phyloP scores from a whole-genome alignment of 2,888 invertebrate species.

The Dicranocentrus wangi region DNA sequence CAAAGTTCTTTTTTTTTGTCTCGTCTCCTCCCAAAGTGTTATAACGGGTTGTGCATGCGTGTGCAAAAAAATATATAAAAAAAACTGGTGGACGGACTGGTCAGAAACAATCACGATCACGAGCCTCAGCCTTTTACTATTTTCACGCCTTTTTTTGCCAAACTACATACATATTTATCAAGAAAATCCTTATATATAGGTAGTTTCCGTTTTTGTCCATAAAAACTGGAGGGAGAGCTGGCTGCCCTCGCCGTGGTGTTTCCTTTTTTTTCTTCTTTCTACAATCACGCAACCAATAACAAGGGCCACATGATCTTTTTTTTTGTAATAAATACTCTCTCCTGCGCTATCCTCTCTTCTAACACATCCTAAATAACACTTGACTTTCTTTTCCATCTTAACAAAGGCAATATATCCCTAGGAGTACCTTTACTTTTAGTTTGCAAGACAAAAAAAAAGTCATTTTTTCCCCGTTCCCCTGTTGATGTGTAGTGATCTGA shows the following conservation, averaged over 20 bases:
- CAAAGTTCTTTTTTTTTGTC: not conserved
- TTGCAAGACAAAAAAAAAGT: slow-evolving; percentile 48
- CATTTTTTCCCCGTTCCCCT: not conserved
- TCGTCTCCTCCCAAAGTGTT: slow-evolving; percentile 13
- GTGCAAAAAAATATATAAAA: no score
- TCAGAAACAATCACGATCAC: slow-evolving; percentile 34
- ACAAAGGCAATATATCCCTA: slow-evolving; percentile 8
- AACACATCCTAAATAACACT: slow-evolving; percentile 41
- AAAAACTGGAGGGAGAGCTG: not conserved
- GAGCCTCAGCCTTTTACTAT: not conserved
- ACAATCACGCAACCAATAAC: slow-evolving; percentile 26
- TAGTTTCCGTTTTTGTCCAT: no score
- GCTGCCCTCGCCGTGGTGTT: no score
- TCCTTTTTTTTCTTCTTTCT: not conserved
- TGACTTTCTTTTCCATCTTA: slow-evolving; percentile 45
- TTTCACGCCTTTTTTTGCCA: slow-evolving; percentile 18
- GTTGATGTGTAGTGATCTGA: slow-evolving; percentile 41
- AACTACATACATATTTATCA: slow-evolving; percentile 19
- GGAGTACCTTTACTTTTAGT: slow-evolving; percentile 44
- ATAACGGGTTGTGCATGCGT: not conserved
- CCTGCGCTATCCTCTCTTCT: not conserved
- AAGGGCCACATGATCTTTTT: slow-evolving; percentile 22
- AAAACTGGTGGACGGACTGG: no score
- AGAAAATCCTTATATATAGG: no score
- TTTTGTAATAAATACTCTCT: slow-evolving; percentile 46